These are phyloP conservation scores for Scopus umbretta DNA, from an alignment of 2,113 vertebrate species.

Conservation along the genomic window DNA sequence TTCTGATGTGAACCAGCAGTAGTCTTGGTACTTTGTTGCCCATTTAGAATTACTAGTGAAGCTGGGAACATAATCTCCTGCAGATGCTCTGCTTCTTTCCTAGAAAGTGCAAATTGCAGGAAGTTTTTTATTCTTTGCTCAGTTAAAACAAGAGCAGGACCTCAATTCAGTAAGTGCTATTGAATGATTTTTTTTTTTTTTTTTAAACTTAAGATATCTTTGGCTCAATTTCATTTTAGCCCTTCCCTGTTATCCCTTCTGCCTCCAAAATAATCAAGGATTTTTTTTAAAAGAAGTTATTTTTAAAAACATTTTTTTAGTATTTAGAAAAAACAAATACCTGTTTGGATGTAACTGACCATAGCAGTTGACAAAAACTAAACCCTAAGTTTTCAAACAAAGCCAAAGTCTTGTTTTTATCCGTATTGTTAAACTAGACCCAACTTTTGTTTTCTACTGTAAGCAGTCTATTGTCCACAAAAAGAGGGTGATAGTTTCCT, in stretches of 20 bases:
- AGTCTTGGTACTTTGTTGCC: constrained; percentile 17
- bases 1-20: constrained; percentile 3
- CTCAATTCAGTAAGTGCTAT: not conserved
- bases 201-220: not conserved
- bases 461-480: constrained; percentile 22
- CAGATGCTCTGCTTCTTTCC: not conserved
- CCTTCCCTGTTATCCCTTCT: not conserved
- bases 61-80: not conserved
- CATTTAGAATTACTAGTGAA: constrained; percentile 5
- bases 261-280: not conserved
- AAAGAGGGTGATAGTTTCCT: constrained; percentile 51
- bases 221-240: constrained; percentile 25
- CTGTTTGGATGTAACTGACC: constrained; percentile 27
- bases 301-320: not conserved
- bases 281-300: not conserved
- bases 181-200: not conserved
- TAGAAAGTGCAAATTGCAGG: constrained; percentile 32
- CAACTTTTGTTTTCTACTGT: constrained; percentile 57
- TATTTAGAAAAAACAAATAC: not conserved
- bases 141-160: constrained; percentile 32
- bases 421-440: constrained; percentile 34
- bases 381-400: not conserved
- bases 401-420: constrained; percentile 35
- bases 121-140: constrained; percentile 22
- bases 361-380: constrained; percentile 20